Base-by-base conservation (phyloP, 2,113 vertebrate species). In the Pyrgilauda ruficollis region DNA sequence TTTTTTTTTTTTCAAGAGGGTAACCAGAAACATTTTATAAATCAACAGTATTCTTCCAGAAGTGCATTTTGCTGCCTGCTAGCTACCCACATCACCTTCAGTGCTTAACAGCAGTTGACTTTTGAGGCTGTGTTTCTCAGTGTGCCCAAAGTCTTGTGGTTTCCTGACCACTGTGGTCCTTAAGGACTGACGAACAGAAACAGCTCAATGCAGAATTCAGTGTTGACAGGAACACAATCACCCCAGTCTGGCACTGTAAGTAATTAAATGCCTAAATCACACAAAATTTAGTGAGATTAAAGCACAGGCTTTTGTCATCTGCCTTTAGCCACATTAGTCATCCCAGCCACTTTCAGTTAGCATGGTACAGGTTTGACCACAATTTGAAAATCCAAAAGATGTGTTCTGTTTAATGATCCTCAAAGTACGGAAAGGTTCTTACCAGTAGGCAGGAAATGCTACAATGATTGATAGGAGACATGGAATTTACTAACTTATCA, bases 1-100 rank as follows among this genome's bases (percentile, higher is more conserved):
- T 49, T 28, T 31, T 15, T 88, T 69, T 10, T 33, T 33, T 53
- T 69, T 69, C 7, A 67, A 74, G 15, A 70, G 31, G 13, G 23
- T 94, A 92, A 95, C 84, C 75, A 90, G 76, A 96, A 95, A 69
- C 66, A 87, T 88, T 72, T 27, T 68, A 75, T 81, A 96, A 95
- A 93, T 63, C 75, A 95, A 85, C 59, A 63, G 31, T n/a, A 90
- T 84, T 77, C 81, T 89, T 94, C 84, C 75, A 95, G 53, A 89
- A 92, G 35, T 31, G 35, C n/a, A 47, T 84, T 93, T 94, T 91
- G 24, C 58, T 80, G 66, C 66, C 68, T 84, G 43, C 72, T 84
- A 91, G 70, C 77, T 93, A 23, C 68, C 70, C 82, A 84, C 87
- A 93, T 84, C 2, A 5, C 92, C 94, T 93, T 85, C 89, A 88